Evolutionary conservation across 2,113 vertebrate genomes (phyloP).

Genomic region (Bettongia penicillata): DNA sequence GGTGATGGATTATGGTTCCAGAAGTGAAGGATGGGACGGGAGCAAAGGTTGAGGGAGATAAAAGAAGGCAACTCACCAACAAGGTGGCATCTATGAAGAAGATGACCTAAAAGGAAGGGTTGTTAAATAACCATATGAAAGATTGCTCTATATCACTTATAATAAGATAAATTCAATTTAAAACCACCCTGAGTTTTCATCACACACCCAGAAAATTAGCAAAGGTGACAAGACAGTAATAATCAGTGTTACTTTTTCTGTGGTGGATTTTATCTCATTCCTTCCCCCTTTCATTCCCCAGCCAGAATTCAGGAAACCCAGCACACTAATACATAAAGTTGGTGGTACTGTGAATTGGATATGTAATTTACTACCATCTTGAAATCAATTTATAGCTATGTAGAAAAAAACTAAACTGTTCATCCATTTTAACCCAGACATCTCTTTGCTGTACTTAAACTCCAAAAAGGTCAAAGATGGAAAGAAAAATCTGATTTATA

Average conservation of each 20-base stretch:
- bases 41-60: background rate
- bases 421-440: background rate
- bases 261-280: background rate
- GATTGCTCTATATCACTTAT: background rate
- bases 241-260: background rate
- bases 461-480: background rate
- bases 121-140: background rate
- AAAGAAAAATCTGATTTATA: background rate
- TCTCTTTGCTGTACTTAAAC: background rate
- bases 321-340: background rate
- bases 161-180: background rate
- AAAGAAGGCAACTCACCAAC: background rate
- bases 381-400: background rate
- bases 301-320: background rate
- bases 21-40: background rate
- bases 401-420: background rate
- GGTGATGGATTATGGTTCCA: background rate
- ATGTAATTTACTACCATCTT: background rate
- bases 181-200: background rate
- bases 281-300: background rate
- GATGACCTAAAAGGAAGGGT: background rate
- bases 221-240: background rate
- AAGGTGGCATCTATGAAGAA: background rate
- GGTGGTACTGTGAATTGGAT: background rate
- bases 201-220: background rate